These are phyloP conservation scores for Villa cingulata DNA, from an alignment of 2,888 invertebrate species.

Conservation along the genomic window DNA sequence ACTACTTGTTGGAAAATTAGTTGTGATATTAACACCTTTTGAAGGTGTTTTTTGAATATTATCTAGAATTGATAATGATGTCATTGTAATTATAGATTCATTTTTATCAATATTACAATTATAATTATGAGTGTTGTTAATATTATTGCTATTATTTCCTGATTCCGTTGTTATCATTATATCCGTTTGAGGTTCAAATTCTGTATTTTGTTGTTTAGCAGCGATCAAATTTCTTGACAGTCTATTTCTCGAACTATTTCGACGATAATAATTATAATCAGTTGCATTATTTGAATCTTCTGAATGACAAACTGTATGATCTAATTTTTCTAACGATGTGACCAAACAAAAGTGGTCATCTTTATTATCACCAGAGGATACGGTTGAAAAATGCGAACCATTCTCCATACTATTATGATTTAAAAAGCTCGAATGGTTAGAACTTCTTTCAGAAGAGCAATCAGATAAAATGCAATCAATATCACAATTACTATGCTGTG, in stretches of 20 bases:
- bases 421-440: no score
- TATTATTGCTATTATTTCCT: neutral
- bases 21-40: neutral
- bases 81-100: neutral
- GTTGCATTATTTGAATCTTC: neutral
- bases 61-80: neutral
- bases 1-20: conserved; percentile 9
- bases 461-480: neutral
- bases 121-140: neutral
- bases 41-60: conserved; percentile 1
- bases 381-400: no score
- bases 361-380: neutral
- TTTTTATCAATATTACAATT: conserved; percentile 3
- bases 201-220: neutral
- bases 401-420: no score
- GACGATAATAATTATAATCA: neutral
- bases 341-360: conserved; percentile 1
- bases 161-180: neutral
- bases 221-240: neutral
- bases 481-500: neutral
- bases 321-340: neutral
- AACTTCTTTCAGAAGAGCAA: no score
- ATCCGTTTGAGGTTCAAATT: neutral
- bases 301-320: neutral
- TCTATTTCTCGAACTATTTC: neutral